Evolutionary conservation across 2,888 invertebrate species (phyloP).

Genomic region (Pterostichus niger): DNA sequence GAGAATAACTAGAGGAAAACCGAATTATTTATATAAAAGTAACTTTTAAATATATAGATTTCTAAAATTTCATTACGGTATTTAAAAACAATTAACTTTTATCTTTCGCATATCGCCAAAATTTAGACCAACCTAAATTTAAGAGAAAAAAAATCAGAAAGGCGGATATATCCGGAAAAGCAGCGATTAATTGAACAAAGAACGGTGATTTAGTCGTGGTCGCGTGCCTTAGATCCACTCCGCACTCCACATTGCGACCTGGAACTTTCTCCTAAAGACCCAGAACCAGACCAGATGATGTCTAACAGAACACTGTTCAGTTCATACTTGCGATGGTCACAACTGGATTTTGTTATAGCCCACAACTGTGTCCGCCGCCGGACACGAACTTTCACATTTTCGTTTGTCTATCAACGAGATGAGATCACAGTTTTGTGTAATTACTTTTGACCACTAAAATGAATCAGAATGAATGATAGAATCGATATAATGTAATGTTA

Average conservation of each 20-base stretch:
- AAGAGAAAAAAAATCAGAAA: conserved; percentile 9
- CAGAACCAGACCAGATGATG: conserved; percentile 19
- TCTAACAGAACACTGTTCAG: neutral
- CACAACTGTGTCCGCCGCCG: conserved; percentile 2
- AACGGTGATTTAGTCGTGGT: neutral
- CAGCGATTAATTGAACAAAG: conserved; percentile 27
- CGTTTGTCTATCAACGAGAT: neutral
- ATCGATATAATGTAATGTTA: neutral
- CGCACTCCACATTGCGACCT: neutral
- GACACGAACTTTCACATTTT: conserved; percentile 19
- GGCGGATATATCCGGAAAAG: conserved; percentile 11
- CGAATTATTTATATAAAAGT: too few species aligned
- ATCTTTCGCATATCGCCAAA: neutral
- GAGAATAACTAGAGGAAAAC: too few species aligned
- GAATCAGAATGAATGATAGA: neutral
- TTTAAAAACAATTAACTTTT: too few species aligned
- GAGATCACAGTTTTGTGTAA: neutral
- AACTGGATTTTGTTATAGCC: conserved; percentile 1
- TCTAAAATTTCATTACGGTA: too few species aligned
- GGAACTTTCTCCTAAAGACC: neutral
- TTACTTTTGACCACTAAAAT: neutral
- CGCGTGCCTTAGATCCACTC: conserved; percentile 18
- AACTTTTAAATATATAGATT: too few species aligned
- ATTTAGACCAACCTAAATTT: neutral
- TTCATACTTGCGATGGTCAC: neutral